Conservation (phyloP, 2,888 invertebrate genomes). For the Amphipoea lucens region DNA sequence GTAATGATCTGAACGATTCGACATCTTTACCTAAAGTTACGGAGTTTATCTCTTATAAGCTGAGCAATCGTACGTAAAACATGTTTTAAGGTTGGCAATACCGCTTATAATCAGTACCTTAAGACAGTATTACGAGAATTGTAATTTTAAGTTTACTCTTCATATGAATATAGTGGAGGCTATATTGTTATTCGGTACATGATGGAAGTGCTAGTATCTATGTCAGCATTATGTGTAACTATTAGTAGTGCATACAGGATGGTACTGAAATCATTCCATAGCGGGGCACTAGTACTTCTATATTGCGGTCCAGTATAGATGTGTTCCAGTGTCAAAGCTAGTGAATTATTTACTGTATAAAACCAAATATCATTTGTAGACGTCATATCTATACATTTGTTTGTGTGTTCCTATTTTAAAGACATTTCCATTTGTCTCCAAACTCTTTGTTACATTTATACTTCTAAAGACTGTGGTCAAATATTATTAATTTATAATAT, state of each 20-base stretch:
- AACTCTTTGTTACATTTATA: constrained; percentile 80
- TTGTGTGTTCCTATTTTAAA: constrained; percentile 87
- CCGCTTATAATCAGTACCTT: constrained; percentile 80
- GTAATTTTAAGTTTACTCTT: constrained; percentile 80
- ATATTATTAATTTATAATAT: constrained; percentile 87
- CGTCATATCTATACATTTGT: constrained; percentile 75
- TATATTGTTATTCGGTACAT: constrained; percentile 77
- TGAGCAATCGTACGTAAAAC: constrained; percentile 76
- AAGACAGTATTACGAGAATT: constrained; percentile 83
- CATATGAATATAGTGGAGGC: constrained; percentile 82
- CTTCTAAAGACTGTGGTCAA: constrained; percentile 88
- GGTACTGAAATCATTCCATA: constrained; percentile 83
- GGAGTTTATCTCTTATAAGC: constrained; percentile 75
- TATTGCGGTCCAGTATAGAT: constrained; percentile 65
- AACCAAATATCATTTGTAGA: constrained; percentile 83
- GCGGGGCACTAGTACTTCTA: constrained; percentile 71
- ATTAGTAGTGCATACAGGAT: constrained; percentile 66
- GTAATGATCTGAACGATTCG: constrained; percentile 72
- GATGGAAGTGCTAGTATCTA: constrained; percentile 74
- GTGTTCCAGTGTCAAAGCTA: constrained; percentile 68
- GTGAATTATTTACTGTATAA: constrained; percentile 74
- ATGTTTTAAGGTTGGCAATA: constrained; percentile 82
- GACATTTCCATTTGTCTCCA: constrained; percentile 81
- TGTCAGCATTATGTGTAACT: constrained; percentile 54
- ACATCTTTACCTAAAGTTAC: constrained; percentile 87